Evolutionary conservation across 2,113 vertebrate genomes (phyloP).

Genomic region (Nothobranchius furzeri): DNA sequence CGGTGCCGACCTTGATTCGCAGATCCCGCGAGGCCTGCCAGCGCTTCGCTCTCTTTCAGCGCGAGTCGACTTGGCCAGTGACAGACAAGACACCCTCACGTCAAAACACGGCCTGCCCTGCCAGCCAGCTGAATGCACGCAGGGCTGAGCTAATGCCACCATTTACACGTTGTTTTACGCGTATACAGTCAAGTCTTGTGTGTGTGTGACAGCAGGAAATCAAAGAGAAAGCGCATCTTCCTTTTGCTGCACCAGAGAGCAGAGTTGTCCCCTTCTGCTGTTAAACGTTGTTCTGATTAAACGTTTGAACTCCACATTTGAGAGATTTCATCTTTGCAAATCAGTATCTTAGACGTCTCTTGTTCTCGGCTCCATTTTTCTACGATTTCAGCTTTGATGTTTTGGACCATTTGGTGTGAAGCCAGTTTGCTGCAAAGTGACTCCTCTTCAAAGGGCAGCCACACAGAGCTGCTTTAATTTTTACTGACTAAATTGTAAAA

Average conservation of each 20-base stretch:
- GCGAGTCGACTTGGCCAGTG: constrained; percentile 56
- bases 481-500: constrained; percentile 32
- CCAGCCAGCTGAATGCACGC: constrained; percentile 39
- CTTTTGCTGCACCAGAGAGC: constrained; percentile 15
- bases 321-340: constrained; percentile 16
- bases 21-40: constrained; percentile 64
- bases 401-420: constrained; percentile 50
- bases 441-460: constrained; percentile 69
- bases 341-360: constrained; percentile 23
- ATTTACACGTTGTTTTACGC: background rate
- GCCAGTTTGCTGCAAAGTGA: constrained; percentile 61
- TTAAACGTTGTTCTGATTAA: constrained; percentile 8
- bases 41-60: constrained; percentile 68
- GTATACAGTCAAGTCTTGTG: constrained; percentile 13
- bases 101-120: constrained; percentile 69
- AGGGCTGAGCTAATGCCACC: background rate
- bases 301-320: constrained; percentile 6
- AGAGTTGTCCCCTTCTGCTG: constrained; percentile 12
- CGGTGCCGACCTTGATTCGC: constrained; percentile 56
- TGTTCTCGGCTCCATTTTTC: background rate
- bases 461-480: constrained; percentile 52
- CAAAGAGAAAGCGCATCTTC: constrained; percentile 23
- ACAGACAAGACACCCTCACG: constrained; percentile 67
- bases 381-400: constrained; percentile 29
- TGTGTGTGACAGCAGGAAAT: constrained; percentile 24